Evolutionary conservation across 2,888 invertebrate genomes (phyloP), one percentile per base, ranked within the genome.

Genomic region (Patella caerulea): DNA sequence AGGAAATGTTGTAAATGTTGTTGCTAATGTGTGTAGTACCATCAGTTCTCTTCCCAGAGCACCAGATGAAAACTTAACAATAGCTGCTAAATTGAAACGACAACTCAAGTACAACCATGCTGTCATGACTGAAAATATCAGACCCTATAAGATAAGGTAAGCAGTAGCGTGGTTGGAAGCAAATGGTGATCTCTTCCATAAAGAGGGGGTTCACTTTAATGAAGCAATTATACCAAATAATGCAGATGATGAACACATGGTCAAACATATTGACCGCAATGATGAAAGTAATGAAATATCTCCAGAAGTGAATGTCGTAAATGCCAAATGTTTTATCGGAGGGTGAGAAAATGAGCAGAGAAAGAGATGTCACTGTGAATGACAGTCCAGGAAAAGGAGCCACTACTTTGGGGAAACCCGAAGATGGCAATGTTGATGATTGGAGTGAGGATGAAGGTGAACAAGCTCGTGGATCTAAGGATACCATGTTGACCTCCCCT

Each of bases 71-170:
- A 74, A 59, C 12, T 45, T 65, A 14, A 74, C 74, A 69, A 52
- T 69, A 45, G 74, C 74, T 7, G 34, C 69, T 53, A 74, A 74
- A 29, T 34, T 74, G 7, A 55, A 74, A 19, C 19, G 74, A 65
- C 74, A 65, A 24, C 19, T 74, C 2, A 24, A 45, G 12, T 45
- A 59, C 14, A 69, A 65, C 17, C 19, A 59, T 52, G 53, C 45
- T 14, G 15, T 15, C 7, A 24, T 29, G 15, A 34, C 45, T 72
- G 72, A 72, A 72, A 72, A 72, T 72, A 45, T 69, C 17, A n/a
- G 69, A 45, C 74, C 59, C 3, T 15, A 59, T 45, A 69, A 74
- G 52, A 74, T 65, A 5, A 65, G 12, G 56, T 65, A 24, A n/a
- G 74, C 59, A 55, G 74, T 19, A 12, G 5, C 17, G 34, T 9